These are phyloP conservation scores for Bubo blakistoni DNA, from an alignment of 2,113 vertebrate species.

Conservation along the genomic window DNA sequence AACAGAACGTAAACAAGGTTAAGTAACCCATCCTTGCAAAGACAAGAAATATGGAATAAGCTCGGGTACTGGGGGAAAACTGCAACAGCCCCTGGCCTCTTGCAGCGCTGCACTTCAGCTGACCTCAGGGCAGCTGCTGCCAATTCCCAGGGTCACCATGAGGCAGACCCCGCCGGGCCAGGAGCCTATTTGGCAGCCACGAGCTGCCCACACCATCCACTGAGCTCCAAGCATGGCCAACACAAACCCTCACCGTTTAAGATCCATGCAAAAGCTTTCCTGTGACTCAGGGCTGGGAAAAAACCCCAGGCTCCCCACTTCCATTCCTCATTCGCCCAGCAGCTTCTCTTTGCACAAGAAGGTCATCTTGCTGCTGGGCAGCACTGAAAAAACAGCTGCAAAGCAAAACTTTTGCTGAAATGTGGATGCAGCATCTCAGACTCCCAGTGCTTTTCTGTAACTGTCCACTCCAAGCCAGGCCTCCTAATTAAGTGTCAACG, in stretches of 20 bases:
- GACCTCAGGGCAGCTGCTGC: not conserved
- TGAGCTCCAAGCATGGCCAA: not conserved
- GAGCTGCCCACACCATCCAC: not conserved
- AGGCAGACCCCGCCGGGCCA: accelerated
- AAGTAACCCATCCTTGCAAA: not conserved
- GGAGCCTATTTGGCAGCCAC: not conserved
- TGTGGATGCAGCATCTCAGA: not conserved
- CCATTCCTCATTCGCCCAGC: not conserved
- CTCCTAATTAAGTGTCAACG: not conserved
- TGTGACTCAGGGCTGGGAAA: not conserved
- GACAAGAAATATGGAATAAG: not conserved
- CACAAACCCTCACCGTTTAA: not conserved
- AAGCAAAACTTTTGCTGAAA: not conserved
- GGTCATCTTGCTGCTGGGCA: not conserved
- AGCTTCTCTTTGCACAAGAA: not conserved
- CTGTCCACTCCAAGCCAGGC: not conserved
- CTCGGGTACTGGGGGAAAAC: not conserved
- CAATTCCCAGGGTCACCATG: not conserved
- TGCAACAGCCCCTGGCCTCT: not conserved
- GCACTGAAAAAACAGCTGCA: not conserved
- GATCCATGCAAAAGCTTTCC: not conserved
- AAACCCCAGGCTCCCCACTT: not conserved
- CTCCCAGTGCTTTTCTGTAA: not conserved
- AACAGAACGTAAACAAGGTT: not conserved
- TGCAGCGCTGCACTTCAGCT: not conserved